These are phyloP conservation scores for Erpetoichthys calabaricus DNA, from an alignment of 2,797 vertebrate genomes.

Conservation along the genomic window DNA sequence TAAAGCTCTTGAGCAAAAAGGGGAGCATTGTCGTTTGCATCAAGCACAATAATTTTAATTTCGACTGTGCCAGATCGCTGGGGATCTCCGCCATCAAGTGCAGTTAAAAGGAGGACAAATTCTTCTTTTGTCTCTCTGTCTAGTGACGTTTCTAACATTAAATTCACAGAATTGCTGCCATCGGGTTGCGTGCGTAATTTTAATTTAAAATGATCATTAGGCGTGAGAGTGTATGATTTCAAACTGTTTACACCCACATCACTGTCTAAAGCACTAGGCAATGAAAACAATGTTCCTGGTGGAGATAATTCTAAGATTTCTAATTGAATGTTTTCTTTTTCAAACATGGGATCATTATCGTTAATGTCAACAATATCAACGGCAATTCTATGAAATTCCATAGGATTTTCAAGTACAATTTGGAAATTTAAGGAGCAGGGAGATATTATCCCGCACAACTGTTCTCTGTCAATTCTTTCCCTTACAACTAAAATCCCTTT, in stretches of 20 bases:
- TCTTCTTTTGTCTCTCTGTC: conserved; percentile 10
- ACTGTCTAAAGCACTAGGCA: conserved; percentile 16
- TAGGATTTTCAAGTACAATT: conserved; percentile 22
- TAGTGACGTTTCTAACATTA: conserved; percentile 11
- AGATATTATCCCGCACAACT: conserved; percentile 12
- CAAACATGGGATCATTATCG: conserved; percentile 18
- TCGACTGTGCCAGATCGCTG: conserved; percentile 12
- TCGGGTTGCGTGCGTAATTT: conserved; percentile 13
- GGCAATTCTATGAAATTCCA: conserved; percentile 18
- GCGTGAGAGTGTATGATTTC: conserved; percentile 16
- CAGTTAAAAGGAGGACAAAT: conserved; percentile 13
- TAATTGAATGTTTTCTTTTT: conserved; percentile 20
- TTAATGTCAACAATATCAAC: conserved; percentile 20
- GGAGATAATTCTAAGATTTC: conserved; percentile 18
- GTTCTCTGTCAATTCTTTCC: conserved; percentile 21
- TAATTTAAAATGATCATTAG: conserved; percentile 18
- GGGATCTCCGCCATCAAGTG: conserved; percentile 16
- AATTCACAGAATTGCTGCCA: conserved; percentile 7
- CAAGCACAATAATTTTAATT: conserved; percentile 16
- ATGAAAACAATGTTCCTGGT: conserved; percentile 13
- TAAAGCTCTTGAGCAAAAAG: conserved; percentile 13
- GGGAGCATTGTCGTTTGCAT: conserved; percentile 18
- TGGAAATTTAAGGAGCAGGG: conserved; percentile 21
- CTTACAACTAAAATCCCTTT: conserved; percentile 20
- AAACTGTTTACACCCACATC: conserved; percentile 21